A percentile compares a stretch with the other conserved stretches of the same genome.
phyloP scores from a whole-genome alignment of 2,797 vertebrate species.

The Holocentrus rufus region DNA sequence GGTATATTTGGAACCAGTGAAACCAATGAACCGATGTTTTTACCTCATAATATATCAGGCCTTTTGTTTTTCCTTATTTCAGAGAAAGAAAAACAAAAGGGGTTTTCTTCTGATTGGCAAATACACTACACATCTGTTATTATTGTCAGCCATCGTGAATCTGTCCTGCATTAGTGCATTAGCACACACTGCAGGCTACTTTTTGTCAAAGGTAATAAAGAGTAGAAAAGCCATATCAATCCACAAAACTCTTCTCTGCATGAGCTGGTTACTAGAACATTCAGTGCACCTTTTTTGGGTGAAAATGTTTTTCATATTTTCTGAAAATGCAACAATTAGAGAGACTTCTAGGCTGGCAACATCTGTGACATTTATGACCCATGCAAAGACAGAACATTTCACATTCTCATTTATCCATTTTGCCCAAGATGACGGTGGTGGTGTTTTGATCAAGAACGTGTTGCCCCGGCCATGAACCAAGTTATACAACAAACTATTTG shows the following conservation, averaged over 20 bases:
- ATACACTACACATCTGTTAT: neutral
- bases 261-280: neutral
- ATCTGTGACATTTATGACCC: no score
- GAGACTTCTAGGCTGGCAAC: no score
- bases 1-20: conserved; percentile 54
- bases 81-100: conserved; percentile 7
- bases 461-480: no score
- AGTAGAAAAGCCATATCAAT: neutral
- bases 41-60: neutral
- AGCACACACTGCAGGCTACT: neutral
- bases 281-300: neutral
- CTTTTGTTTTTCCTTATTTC: conserved; percentile 22
- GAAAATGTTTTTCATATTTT: no score
- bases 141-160: neutral
- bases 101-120: neutral
- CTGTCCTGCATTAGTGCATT: neutral
- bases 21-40: conserved; percentile 48
- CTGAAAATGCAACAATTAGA: no score
- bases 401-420: no score
- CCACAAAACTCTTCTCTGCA: neutral
- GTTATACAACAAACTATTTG: no score
- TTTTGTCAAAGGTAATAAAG: neutral
- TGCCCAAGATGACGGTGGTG: no score
- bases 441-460: no score
- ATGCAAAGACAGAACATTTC: no score